Evolutionary conservation across 2,797 vertebrate species (phyloP), one percentile per base, ranked within the genome.

Genomic region (Arctocebus calabarensis): DNA sequence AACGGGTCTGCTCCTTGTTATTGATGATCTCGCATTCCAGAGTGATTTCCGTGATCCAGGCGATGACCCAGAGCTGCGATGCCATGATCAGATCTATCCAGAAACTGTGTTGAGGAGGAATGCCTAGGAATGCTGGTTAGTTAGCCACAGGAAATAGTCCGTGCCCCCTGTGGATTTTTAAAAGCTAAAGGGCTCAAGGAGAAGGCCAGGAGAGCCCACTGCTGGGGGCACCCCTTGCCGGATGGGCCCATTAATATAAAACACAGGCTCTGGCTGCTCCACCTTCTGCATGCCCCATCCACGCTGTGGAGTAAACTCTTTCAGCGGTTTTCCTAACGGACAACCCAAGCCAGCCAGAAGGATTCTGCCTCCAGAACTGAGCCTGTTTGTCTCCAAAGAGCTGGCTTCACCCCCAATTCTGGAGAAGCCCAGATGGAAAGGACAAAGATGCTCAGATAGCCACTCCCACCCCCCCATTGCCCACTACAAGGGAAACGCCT

Each of bases 11-110:
- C 19, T 48, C 59, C 73, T 94, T 81, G 19, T 82, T 61, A 12
- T 5, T 40, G 77, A 45, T 25, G 77, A 45, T 2, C 57, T n/a
- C 59, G 34, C 3, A 0, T 37, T 25, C 19, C 90, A 77, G 9
- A 32, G 37, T 10, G 48, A 87, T 48, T 45, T 45, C 61, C 32
- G 32, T 75, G 61, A 32, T 84, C 61, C 0, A 10, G 52, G 22
- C 5, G 5, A 52, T 0, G 19, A 16, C 37, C 32, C 48, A 32
- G 55, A n/a, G 23, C 61, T 12, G 3, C 3, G 0, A 19, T 29
- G 52, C 32, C 57, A 0, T 3, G 48, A 59, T 40, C 86, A 73
- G 32, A 37, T 55, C 55, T 7, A 25, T 2, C n/a, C 86, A 84
- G 75, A 68, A 61, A 29, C 59, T 34, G 20, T 61, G 61, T 68